Evolutionary conservation across 2,797 vertebrate species (phyloP).

Genomic region (Microctenopoma stevenorrisi): DNA sequence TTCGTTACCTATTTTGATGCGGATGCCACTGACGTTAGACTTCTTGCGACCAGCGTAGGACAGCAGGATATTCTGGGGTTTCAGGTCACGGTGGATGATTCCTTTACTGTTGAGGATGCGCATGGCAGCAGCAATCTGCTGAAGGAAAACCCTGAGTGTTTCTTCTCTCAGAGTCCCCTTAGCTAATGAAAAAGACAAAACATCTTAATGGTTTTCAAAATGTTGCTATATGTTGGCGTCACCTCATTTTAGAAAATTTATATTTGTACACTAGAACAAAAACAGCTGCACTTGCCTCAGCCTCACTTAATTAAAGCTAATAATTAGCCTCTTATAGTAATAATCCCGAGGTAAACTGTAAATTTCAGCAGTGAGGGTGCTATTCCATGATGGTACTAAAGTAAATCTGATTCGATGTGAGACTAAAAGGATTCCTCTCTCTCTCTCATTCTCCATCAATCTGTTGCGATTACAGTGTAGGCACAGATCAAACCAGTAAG

Average conservation of each 20-base stretch:
- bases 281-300: background rate
- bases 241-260: background rate
- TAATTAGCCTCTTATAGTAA: conserved; percentile 20
- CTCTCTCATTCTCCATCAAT: conserved; percentile 37
- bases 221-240: background rate
- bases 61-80: conserved; percentile 96
- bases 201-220: background rate
- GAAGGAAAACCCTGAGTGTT: conserved; percentile 94
- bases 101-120: conserved; percentile 94
- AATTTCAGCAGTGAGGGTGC: conserved; percentile 27
- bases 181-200: conserved; percentile 73
- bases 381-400: conserved; percentile 45
- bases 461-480: conserved; percentile 54
- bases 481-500: conserved; percentile 36
- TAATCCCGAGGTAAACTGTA: conserved; percentile 39
- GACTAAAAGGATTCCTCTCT: conserved; percentile 64
- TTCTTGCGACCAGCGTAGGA: conserved; percentile 90
- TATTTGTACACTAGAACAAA: background rate
- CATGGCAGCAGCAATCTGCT: conserved; percentile 98
- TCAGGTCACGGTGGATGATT: conserved; percentile 95
- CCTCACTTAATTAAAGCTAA: conserved; percentile 12
- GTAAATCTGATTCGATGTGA: conserved; percentile 57
- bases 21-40: conserved; percentile 89
- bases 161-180: conserved; percentile 97
- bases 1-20: conserved; percentile 93